Percentiles rank a stretch among this genome's conserved stretches.
These are phyloP conservation scores for Centroberyx gerrardi DNA, from an alignment of 2,797 vertebrate species.

Conservation along the genomic window DNA sequence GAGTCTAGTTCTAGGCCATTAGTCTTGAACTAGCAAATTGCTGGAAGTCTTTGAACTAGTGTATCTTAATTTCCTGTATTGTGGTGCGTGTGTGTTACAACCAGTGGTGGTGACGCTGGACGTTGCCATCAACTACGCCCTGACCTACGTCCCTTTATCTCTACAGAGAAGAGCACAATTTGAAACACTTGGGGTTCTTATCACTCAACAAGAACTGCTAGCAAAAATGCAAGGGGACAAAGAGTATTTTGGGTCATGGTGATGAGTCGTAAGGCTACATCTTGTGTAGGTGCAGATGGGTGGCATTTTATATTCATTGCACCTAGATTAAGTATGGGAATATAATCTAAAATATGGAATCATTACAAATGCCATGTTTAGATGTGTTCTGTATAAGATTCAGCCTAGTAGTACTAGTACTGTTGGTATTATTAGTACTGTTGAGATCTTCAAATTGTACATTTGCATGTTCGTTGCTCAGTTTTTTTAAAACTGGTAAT, in stretches of 20 bases:
- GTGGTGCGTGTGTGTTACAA: neutral
- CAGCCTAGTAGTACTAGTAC: neutral
- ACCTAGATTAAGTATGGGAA: neutral
- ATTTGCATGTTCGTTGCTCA: neutral
- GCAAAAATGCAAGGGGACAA: neutral
- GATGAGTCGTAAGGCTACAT: neutral
- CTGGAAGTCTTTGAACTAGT: neutral
- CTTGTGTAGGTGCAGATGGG: neutral
- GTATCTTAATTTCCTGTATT: neutral
- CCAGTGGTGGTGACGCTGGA: neutral
- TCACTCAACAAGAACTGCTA: neutral
- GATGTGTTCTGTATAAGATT: slow-evolving; percentile 8
- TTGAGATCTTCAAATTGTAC: neutral
- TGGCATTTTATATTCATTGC: neutral
- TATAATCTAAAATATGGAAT: neutral
- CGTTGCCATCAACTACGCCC: neutral
- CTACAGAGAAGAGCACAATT: neutral
- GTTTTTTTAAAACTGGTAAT: neutral
- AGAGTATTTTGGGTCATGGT: neutral
- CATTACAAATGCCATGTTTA: neutral
- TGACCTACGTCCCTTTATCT: neutral
- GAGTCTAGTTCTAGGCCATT: neutral
- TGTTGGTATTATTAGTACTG: neutral
- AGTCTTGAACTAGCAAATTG: neutral
- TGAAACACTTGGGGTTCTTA: slow-evolving; percentile 3